Percentiles rank a stretch among this genome's conserved stretches.
Conservation (phyloP, 2,797 vertebrate genomes). For the Ispidina lecontei region DNA sequence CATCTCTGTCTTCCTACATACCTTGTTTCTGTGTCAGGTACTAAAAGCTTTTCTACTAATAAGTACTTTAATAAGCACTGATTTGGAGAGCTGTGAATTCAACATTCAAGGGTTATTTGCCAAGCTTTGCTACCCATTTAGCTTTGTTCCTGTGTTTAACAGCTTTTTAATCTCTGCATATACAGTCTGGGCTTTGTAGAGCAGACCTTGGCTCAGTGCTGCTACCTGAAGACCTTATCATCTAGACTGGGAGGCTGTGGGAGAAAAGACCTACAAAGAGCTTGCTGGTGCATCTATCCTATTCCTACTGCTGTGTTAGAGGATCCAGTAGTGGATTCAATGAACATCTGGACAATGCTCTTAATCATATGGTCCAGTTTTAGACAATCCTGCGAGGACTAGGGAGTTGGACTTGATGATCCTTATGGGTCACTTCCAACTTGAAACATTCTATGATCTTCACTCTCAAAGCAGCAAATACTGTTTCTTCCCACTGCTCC, state of each 20-base stretch:
- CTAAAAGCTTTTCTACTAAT: neutral
- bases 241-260: neutral
- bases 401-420: neutral
- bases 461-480: neutral
- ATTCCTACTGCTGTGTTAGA: neutral
- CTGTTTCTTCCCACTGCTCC: neutral
- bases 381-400: neutral
- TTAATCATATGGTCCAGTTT: neutral
- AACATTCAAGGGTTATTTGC: neutral
- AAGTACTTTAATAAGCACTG: neutral
- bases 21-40: neutral
- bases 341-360: accelerated
- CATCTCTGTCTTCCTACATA: neutral
- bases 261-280: neutral
- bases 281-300: neutral
- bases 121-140: neutral
- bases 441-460: neutral
- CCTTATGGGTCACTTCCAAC: neutral
- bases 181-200: neutral
- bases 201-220: neutral
- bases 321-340: neutral
- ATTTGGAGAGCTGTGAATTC: neutral
- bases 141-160: neutral
- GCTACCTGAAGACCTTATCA: neutral
- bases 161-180: neutral